Evolutionary conservation across 2,113 vertebrate genomes (phyloP).

Genomic region (Felis chaus): DNA sequence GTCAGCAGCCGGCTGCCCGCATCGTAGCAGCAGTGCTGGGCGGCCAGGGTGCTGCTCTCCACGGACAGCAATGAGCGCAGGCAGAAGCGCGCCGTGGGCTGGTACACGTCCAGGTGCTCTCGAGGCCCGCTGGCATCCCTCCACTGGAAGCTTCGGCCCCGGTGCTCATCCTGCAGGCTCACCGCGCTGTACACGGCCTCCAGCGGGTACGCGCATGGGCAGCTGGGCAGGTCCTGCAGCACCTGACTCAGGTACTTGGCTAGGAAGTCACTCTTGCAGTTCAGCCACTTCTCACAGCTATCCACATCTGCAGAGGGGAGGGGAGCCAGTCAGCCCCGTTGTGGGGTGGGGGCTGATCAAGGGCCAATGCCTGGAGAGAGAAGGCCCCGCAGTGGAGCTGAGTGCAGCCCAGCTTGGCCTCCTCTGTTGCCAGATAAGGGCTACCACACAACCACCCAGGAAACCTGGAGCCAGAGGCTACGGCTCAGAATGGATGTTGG

Average conservation of each 20-base stretch:
- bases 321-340: rapidly evolving
- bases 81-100: conserved; percentile 91
- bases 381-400: not conserved
- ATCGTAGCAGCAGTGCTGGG: conserved; percentile 95
- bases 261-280: conserved; percentile 95
- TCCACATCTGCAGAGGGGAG: conserved; percentile 87
- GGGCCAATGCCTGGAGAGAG: not conserved
- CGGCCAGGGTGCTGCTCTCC: conserved; percentile 89
- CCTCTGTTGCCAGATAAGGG: not conserved
- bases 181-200: conserved; percentile 87
- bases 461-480: not conserved
- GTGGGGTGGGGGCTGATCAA: too few species aligned
- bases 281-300: conserved; percentile 97
- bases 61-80: conserved; percentile 91
- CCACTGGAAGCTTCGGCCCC: conserved; percentile 89
- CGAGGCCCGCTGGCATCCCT: conserved; percentile 90
- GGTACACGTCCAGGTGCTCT: conserved; percentile 94
- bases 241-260: conserved; percentile 91
- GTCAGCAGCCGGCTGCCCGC: conserved; percentile 91
- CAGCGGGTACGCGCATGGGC: conserved; percentile 91
- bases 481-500: not conserved
- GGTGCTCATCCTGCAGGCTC: conserved; percentile 88
- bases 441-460: not conserved
- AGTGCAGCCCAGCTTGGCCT: not conserved
- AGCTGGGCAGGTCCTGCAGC: conserved; percentile 91